Base-by-base conservation (phyloP, 2,888 invertebrate genomes). In the Drosophila kambysellisi region DNA sequence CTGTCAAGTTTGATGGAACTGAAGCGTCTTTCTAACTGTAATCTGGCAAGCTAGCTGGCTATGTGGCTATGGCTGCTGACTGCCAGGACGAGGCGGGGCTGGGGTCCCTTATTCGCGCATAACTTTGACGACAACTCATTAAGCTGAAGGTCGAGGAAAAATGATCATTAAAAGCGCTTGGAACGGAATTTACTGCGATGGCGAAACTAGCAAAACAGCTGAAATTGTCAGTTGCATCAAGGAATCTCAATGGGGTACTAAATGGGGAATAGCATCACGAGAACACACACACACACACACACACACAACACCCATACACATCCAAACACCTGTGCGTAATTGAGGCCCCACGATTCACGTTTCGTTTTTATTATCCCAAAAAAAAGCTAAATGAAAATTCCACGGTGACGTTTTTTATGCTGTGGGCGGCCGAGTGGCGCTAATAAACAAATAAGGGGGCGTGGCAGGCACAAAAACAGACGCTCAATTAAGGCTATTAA, bases 391-490 rank as follows among this genome's bases (percentile, higher is more conserved):
- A 90, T 90, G 87, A 88, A 90, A 86, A 90, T 90, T 89, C 89
- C 90, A 75, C 58, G 81, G 59, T 84, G 85, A 83, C 77, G 89
- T 62, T 81, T 86, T 78, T 56, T 83, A 72, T 71, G 63, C 62
- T 60, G 48, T 37, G 63, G 61, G 39, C 58, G 62, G 35, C 51
- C 41, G 71, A 54, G 65, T 59, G 62, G 68, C 89, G 79, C 86
- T 87, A 87, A 90, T 90, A 87, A 87, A 90, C 90, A 87, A 89
- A 87, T 90, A 87, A 90, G 84, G 87, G 87, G 86, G 86, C 82
- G 89, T 77, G 81, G 68, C 82, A 58, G 67, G 74, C 73, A 67
- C 64, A 78, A 78, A 81, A 77, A 81, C 82, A 74, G 89, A 85
- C 88, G 88, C 85, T 85, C 85, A 85, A 85, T 85, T 85, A 85